Percentiles rank a stretch among this genome's conserved stretches.
These are phyloP conservation scores for Mormyrus iriodes DNA, from an alignment of 2,113 vertebrate genomes.

Conservation along the genomic window DNA sequence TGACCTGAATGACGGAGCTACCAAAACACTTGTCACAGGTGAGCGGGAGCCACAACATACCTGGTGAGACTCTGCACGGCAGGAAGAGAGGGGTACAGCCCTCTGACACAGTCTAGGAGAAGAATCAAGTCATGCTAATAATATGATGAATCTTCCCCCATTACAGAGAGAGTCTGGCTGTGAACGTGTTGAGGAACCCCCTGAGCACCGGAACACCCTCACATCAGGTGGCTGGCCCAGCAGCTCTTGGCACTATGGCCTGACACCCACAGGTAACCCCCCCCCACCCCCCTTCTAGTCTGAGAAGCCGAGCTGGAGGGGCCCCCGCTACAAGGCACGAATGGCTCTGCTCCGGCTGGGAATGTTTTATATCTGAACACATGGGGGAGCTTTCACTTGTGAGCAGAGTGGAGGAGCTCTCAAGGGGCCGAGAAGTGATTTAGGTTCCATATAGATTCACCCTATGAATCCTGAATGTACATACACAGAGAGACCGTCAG, in stretches of 20 bases:
- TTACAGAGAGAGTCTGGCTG: neutral
- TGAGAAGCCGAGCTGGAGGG: too few relatives aligned
- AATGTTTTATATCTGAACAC: too few relatives aligned
- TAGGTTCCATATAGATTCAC: neutral
- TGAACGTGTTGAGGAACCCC: neutral
- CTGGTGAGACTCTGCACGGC: neutral
- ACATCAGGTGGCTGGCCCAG: too few relatives aligned
- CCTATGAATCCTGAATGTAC: neutral
- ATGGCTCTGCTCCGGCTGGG: too few relatives aligned
- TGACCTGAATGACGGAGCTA: neutral
- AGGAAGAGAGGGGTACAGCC: neutral
- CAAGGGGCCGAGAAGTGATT: neutral
- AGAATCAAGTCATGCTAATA: neutral
- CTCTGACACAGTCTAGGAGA: neutral
- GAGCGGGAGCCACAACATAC: neutral
- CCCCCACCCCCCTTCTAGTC: too few relatives aligned
- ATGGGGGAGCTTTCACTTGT: neutral
- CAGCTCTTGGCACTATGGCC: too few relatives aligned
- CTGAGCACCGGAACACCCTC: neutral
- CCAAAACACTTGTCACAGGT: neutral
- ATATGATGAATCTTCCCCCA: neutral
- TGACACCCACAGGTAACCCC: too few relatives aligned
- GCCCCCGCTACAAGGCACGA: too few relatives aligned
- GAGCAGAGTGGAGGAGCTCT: neutral
- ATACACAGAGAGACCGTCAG: neutral